Evolutionary conservation across 2,888 invertebrate genomes (phyloP), one percentile per base, ranked within the genome.

Genomic region (Cotesia congregata): DNA sequence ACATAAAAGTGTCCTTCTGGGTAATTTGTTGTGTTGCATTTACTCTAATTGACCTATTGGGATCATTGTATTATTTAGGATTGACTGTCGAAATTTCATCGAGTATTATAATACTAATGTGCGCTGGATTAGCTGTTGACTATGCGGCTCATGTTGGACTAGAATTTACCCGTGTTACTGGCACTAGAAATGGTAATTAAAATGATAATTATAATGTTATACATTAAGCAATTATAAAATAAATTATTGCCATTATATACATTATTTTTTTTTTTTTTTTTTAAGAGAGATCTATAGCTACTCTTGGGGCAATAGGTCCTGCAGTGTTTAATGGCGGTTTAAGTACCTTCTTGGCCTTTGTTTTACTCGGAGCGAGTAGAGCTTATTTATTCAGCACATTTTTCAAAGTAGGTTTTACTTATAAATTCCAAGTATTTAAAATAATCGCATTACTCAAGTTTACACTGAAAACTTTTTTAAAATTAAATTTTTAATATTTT

Each of bases 321-420:
- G 90, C 91, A 9, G 91, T 91, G 67, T 84, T 91, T 78, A 91
- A 91, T 77, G 91, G 91, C 41, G 91, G 91, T 20, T 87, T 91
- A 75, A 91, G 90, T 80, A 91, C 91, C 17, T 91, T 91, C 80
- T 85, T 91, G 60, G 91, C 91, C 20, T 91, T 91, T 79, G 86
- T 91, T 39, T 85, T 91, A 59, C 83, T 92, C 62, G 88, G 89
- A 39, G 88, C 87, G 75, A 91, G 91, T 65, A 88, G 88, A 77
- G 90, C 91, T 60, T 91, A 91, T 84, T 87, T 91, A 40, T 91
- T 91, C 83, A 89, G 86, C 41, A 90, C 91, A n/a, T 91, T 91
- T 84, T 91, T 91, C 82, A 91, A 91, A 90, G 91, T 91, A 85
- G 64, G 72, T 38, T 9, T 9, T 60, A 12, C 15, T 65, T 30